Evolutionary conservation across 2,113 vertebrate species (phyloP).

Genomic region (Spea bombifrons): DNA sequence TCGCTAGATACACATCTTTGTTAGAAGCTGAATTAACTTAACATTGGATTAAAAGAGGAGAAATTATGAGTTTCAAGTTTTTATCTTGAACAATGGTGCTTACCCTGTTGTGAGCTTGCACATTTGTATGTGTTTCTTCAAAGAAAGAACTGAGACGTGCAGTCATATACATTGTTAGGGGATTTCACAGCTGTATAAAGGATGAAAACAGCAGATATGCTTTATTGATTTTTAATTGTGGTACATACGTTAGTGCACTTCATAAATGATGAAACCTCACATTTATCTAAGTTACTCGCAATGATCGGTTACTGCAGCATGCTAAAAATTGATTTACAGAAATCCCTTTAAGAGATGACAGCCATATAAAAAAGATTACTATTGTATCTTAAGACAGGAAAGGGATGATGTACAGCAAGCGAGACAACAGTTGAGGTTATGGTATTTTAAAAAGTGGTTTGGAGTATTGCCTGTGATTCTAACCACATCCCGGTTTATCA

Average conservation of each 20-base stretch:
- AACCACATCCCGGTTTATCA: constrained; percentile 29
- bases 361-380: neutral
- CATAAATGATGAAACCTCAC: neutral
- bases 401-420: constrained; percentile 17
- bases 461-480: constrained; percentile 36
- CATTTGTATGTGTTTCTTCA: too few relatives aligned
- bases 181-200: neutral
- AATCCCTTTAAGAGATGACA: neutral
- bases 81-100: too few relatives aligned
- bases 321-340: constrained; percentile 17
- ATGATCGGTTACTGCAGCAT: neutral
- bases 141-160: too few relatives aligned
- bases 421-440: constrained; percentile 20
- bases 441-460: constrained; percentile 37
- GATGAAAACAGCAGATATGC: neutral
- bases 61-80: too few relatives aligned
- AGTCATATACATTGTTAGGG: too few relatives aligned
- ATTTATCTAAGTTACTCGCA: neutral
- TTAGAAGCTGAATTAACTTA: too few relatives aligned
- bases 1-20: too few relatives aligned
- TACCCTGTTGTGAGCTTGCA: too few relatives aligned
- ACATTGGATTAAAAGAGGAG: too few relatives aligned
- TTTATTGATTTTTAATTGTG: neutral
- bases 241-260: neutral
- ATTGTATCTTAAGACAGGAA: constrained; percentile 6